Evolutionary conservation across 53 echinoderm and acorn worm genomes (phyloP).

Genomic region (Paelopatides confundens): DNA sequence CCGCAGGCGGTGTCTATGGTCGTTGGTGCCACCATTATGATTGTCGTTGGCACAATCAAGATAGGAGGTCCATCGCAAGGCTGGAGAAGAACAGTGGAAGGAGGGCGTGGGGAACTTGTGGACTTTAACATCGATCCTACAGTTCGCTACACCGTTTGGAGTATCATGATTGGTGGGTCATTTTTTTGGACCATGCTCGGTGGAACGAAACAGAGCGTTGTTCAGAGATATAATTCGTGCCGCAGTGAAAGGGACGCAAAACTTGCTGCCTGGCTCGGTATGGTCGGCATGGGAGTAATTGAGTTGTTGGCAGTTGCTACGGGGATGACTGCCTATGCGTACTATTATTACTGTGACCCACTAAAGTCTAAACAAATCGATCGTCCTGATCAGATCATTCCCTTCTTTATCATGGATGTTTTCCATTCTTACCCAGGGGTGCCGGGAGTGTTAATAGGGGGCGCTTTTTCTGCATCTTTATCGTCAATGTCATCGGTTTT

Average conservation of each 20-base stretch:
- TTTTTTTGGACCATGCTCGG: background rate
- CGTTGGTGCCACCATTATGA: background rate
- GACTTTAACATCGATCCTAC: conserved; percentile 28
- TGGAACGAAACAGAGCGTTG: background rate
- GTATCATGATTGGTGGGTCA: background rate
- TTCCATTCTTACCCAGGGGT: background rate
- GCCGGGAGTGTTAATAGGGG: conserved; percentile 10
- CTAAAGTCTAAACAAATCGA: background rate
- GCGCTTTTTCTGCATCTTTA: conserved; percentile 18
- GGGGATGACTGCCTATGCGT: conserved; percentile 19
- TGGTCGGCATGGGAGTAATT: background rate
- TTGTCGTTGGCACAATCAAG: background rate
- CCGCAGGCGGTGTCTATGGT: background rate
- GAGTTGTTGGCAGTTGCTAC: conserved; percentile 6
- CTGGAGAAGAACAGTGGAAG: conserved; percentile 9
- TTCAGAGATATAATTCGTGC: conserved; percentile 18
- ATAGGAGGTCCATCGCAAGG: background rate
- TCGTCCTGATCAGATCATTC: conserved; percentile 18
- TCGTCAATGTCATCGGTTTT: conserved; percentile 1
- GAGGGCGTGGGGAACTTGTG: background rate
- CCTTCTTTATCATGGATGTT: conserved; percentile 10
- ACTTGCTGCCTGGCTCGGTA: background rate
- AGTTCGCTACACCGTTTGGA: background rate
- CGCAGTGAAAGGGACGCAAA: background rate
- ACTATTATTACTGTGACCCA: conserved; percentile 3